A percentile compares a stretch with the other conserved stretches of the same genome.
phyloP scores from a whole-genome alignment of 1,140 invertebrate species.

The Zeugodacus cucurbitae region DNA sequence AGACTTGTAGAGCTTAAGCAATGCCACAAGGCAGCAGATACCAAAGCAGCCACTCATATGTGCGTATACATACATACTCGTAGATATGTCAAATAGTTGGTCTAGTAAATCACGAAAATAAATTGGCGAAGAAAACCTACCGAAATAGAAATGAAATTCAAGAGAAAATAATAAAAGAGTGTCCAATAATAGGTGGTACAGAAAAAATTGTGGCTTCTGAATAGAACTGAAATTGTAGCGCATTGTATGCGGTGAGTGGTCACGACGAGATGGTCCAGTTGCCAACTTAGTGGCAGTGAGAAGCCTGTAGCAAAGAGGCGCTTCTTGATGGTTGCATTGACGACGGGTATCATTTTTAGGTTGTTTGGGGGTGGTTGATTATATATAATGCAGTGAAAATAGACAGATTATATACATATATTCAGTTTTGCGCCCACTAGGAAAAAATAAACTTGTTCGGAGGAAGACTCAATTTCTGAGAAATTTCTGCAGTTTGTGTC shows the following conservation, averaged over 20 bases:
- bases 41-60: neutral
- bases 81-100: neutral
- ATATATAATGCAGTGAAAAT: neutral
- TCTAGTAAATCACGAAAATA: slow-evolving; percentile 5
- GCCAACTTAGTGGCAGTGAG: neutral
- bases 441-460: neutral
- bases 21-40: neutral
- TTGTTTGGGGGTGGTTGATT: neutral
- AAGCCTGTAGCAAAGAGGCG: neutral
- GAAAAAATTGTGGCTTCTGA: neutral
- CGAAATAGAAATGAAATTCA: neutral
- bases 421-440: neutral
- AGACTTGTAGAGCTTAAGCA: neutral
- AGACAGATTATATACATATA: neutral
- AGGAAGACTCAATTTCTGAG: too few species aligned
- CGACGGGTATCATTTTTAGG: neutral
- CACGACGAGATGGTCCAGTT: neutral
- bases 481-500: too few species aligned
- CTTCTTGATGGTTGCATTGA: neutral
- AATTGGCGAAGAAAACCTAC: slow-evolving; percentile 15
- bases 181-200: neutral
- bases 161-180: neutral
- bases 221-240: neutral
- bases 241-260: slow-evolving; percentile 19
- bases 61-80: neutral